Conservation (phyloP, 2,797 vertebrate genomes). For the Holocentrus rufus region DNA sequence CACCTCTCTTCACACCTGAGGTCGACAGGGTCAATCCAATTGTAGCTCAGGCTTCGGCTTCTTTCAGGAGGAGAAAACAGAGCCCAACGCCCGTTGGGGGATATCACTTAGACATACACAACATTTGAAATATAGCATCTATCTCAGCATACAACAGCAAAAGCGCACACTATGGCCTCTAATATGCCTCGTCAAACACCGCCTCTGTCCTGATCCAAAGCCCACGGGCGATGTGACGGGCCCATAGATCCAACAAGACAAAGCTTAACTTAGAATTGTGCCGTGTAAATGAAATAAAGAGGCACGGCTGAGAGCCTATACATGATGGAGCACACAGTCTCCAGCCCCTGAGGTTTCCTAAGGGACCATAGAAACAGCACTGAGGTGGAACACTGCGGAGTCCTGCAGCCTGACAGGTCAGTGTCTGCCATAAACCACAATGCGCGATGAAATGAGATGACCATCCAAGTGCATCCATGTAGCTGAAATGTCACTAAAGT, state of each 20-base stretch:
- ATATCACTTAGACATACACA: background rate
- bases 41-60: constrained; percentile 31
- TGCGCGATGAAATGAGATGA: constrained; percentile 48
- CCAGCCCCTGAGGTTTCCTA: constrained; percentile 20
- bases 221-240: background rate
- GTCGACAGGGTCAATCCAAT: constrained; percentile 59
- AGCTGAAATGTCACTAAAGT: constrained; percentile 32
- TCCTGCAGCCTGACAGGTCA: constrained; percentile 45
- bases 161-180: background rate
- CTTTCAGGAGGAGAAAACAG: constrained; percentile 32
- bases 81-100: background rate
- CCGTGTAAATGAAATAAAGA: background rate
- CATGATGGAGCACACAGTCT: constrained; percentile 15
- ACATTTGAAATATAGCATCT: background rate
- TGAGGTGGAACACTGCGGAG: constrained; percentile 54
- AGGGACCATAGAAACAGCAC: constrained; percentile 29
- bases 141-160: background rate
- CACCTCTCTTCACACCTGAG: constrained; percentile 37
- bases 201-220: constrained; percentile 26
- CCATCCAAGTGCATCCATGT: constrained; percentile 49
- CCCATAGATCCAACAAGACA: constrained; percentile 11
- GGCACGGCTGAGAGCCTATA: background rate
- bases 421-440: constrained; percentile 42
- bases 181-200: constrained; percentile 1
- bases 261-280: constrained; percentile 10